Evolutionary conservation across 2,888 invertebrate species (phyloP), one percentile per base, ranked within the genome.

Genomic region (Zhengitettix transpicula): DNA sequence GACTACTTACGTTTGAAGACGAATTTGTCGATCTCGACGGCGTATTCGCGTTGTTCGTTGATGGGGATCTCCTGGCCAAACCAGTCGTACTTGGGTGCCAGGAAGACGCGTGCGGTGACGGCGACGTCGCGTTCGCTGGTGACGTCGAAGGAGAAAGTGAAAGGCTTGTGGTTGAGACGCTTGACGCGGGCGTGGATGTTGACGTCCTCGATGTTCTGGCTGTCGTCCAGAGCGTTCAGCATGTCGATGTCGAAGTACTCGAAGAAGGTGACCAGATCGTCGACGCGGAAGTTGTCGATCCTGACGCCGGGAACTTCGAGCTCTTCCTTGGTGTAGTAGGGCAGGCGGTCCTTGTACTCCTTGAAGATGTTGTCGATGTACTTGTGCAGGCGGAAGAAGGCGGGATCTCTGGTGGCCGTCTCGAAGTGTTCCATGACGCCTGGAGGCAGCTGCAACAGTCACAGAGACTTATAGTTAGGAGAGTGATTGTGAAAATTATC

Each of bases 391-490:
- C 68, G 64, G 67, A 68, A 71, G 65, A 70, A 70, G 40, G 69
- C 66, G 9, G 70, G 69, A 63, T 71, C 70, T 2, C 69, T 65
- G 47, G 69, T 68, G 15, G 69, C 68, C 14, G 70, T 69, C 55
- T 69, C 69, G 42, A 68, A 66, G 58, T 69, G 69, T 42, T 64
- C 68, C 68, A 70, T 70, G 1, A 69, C 69, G 56, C 69, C 70
- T 40, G 68, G 68, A 16, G 66, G 65, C 54, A 69, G 63, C 68
- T 69, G 57, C 12, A 55, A 47, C 15, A 15, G 42, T 57, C 59
- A 61, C 60, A 55, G 41, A 42, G n/a, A n/a, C n/a, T n/a, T n/a
- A n/a, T n/a, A n/a, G n/a, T n/a, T n/a, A n/a, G n/a, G n/a, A n/a
- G n/a, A n/a, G n/a, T n/a, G n/a, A n/a, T n/a, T n/a, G n/a, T n/a